A percentile compares a stretch with the other conserved stretches of the same genome.
Evolutionary conservation across 53 echinoderm and acorn worm species (phyloP).

Genomic region (Crossaster papposus): DNA sequence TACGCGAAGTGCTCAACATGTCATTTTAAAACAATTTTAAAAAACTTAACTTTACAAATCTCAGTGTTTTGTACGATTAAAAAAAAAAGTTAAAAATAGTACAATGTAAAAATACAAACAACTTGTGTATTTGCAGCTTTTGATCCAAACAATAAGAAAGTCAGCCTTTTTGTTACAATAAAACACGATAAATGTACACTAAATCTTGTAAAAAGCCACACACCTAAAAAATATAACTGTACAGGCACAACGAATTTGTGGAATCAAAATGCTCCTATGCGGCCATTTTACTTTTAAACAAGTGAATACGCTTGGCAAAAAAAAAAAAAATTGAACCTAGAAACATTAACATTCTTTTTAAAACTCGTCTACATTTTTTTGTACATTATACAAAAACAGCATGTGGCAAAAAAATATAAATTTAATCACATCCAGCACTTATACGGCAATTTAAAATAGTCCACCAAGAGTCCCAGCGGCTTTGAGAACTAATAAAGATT

Average conservation of each 20-base stretch:
- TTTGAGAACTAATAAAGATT: no score
- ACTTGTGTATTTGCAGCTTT: not conserved
- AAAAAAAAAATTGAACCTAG: not conserved
- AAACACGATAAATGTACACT: slow-evolving; percentile 19
- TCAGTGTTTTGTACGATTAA: not conserved
- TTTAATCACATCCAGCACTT: not conserved
- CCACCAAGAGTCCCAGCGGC: not conserved
- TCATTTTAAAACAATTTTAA: not conserved
- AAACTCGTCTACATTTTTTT: not conserved
- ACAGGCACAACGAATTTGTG: slow-evolving; percentile 22
- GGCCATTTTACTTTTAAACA: not conserved
- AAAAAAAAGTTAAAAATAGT: not conserved
- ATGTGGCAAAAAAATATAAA: not conserved
- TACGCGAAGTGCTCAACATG: not conserved
- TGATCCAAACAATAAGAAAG: not conserved
- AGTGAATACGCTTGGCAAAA: slow-evolving; percentile 49
- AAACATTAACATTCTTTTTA: not conserved
- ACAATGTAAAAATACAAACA: not conserved
- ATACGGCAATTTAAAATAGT: not conserved
- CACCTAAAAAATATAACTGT: slow-evolving; percentile 11
- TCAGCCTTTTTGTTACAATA: slow-evolving; percentile 26
- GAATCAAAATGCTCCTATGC: slow-evolving; percentile 1
- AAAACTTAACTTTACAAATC: not conserved
- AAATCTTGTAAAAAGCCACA: not conserved
- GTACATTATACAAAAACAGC: slow-evolving; percentile 26